phyloP scores from a whole-genome alignment of 2,113 vertebrate genomes.

The Mus pahari region DNA sequence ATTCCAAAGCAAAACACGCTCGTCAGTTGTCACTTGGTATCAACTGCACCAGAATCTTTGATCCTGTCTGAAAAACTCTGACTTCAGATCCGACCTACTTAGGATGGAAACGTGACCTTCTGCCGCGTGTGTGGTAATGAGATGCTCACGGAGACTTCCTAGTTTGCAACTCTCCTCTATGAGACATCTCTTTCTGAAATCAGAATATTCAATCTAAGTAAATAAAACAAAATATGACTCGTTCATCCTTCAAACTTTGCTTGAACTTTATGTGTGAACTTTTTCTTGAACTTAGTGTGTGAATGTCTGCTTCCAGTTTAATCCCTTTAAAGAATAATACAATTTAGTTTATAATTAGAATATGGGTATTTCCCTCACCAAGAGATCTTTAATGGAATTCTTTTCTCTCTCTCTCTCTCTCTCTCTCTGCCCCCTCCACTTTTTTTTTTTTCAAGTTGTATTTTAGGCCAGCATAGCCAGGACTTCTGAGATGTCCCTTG shows the following conservation, averaged over 20 bases:
- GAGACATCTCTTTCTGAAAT: conserved; percentile 8
- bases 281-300: neutral
- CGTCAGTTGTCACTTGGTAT: neutral
- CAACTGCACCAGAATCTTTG: neutral
- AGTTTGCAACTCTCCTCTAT: conserved; percentile 4
- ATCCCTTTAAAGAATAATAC: neutral
- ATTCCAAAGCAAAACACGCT: neutral
- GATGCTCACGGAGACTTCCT: neutral
- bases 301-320: neutral
- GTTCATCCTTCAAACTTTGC: conserved; percentile 7
- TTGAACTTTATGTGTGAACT: conserved; percentile 14
- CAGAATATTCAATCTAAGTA: neutral
- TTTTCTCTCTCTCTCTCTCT: neutral
- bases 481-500: neutral
- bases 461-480: neutral
- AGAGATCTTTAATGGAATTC: conserved; percentile 1
- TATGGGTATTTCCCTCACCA: neutral
- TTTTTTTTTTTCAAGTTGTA: neutral
- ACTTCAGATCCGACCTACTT: neutral
- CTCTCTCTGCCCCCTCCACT: neutral
- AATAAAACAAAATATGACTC: conserved; percentile 42
- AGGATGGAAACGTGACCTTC: conserved; percentile 11
- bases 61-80: conserved; percentile 5
- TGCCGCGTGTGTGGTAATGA: neutral
- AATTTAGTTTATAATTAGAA: neutral